A percentile compares a stretch with the other conserved stretches of the same genome.
Evolutionary conservation across 1,140 invertebrate species (phyloP).

Genomic region (Hypothenemus hampei): DNA sequence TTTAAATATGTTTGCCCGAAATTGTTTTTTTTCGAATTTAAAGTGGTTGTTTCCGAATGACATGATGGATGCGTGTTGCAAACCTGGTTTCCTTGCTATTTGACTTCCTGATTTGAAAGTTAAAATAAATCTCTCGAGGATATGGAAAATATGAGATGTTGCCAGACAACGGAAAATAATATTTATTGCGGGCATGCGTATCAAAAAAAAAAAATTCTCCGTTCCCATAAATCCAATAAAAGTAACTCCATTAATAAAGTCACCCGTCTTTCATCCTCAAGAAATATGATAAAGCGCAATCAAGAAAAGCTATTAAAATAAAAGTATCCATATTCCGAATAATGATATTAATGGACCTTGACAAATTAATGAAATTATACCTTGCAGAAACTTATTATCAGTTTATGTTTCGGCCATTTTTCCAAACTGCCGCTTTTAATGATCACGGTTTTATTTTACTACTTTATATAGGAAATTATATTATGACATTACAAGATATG

Average conservation of each 20-base stretch:
- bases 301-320: constrained; percentile 23
- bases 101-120: constrained; percentile 40
- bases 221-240: constrained; percentile 8
- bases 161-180: neutral
- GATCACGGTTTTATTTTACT: constrained; percentile 6
- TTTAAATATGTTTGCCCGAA: constrained; percentile 44
- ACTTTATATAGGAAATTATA: no score
- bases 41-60: constrained; percentile 40
- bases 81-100: constrained; percentile 40
- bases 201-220: neutral
- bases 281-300: constrained; percentile 21
- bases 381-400: constrained; percentile 25
- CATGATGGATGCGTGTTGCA: constrained; percentile 40
- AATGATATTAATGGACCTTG: constrained; percentile 25
- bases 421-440: constrained; percentile 4
- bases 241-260: constrained; percentile 18
- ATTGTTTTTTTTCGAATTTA: constrained; percentile 44
- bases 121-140: constrained; percentile 30
- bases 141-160: constrained; percentile 10
- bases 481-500: no score
- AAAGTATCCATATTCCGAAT: constrained; percentile 17
- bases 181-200: constrained; percentile 7
- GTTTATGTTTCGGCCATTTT: constrained; percentile 16
- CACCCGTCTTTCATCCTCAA: constrained; percentile 11
- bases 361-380: constrained; percentile 28